phyloP scores from a whole-genome alignment of 1,140 invertebrate genomes.

The Cecropterus lyciades region DNA sequence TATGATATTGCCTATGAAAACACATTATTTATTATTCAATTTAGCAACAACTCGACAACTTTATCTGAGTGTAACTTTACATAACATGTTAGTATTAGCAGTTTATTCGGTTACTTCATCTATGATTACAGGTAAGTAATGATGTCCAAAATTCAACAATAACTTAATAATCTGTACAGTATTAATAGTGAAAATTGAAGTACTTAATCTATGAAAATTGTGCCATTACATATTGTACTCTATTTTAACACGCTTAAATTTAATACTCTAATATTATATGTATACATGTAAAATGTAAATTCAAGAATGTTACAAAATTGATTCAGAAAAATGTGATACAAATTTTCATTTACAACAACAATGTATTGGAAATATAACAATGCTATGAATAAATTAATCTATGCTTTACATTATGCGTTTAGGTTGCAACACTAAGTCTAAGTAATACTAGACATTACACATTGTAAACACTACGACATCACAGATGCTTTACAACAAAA shows the following conservation, averaged over 20 bases:
- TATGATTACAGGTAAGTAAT: slow-evolving; percentile 13
- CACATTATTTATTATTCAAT: no score
- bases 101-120: no score
- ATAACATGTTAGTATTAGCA: no score
- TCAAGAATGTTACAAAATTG: background rate
- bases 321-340: background rate
- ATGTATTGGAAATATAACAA: no score
- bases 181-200: slow-evolving; percentile 25
- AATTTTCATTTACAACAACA: no score
- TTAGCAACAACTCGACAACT: no score
- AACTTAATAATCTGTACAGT: slow-evolving; percentile 47
- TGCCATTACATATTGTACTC: slow-evolving; percentile 54
- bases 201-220: slow-evolving; percentile 42
- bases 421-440: no score
- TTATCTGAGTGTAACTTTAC: no score
- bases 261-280: background rate
- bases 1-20: no score
- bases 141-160: slow-evolving; percentile 41
- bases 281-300: no score
- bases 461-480: slow-evolving; percentile 3
- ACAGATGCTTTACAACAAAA: slow-evolving; percentile 14
- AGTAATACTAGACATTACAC: background rate
- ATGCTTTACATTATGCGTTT: slow-evolving; percentile 1
- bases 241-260: slow-evolving; percentile 39
- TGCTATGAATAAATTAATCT: no score